Evolutionary conservation across 2,113 vertebrate species (phyloP).

Genomic region (Cisticola juncidis): DNA sequence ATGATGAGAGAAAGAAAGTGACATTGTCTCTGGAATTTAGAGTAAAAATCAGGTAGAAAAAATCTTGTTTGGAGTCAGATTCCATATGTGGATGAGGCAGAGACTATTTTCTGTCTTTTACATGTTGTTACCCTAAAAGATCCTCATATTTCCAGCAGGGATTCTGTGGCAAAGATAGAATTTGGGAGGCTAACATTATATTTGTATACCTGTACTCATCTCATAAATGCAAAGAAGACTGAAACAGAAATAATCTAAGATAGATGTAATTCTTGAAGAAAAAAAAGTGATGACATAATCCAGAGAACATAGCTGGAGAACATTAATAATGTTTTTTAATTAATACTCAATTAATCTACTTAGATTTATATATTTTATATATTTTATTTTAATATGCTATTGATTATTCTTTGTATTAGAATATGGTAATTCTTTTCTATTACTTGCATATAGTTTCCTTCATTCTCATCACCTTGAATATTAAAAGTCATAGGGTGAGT

Average conservation of each 20-base stretch:
- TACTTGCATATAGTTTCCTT: neutral
- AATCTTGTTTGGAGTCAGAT: neutral
- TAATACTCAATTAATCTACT: neutral
- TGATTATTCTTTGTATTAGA: neutral
- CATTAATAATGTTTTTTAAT: neutral
- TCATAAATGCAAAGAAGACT: neutral
- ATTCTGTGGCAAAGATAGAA: neutral
- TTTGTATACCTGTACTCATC: neutral
- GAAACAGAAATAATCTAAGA: neutral
- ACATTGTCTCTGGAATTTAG: fast-evolving
- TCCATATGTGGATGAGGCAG: neutral
- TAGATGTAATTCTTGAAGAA: neutral
- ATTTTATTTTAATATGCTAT: neutral
- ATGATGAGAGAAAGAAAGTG: neutral
- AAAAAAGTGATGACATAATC: neutral
- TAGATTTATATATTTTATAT: neutral
- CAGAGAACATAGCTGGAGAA: neutral
- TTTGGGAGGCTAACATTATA: neutral
- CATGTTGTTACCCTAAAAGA: neutral
- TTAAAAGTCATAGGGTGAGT: neutral
- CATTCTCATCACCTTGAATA: neutral
- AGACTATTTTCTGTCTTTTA: neutral
- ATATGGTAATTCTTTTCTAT: neutral
- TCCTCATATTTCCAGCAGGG: neutral
- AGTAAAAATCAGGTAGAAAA: neutral